Evolutionary conservation across 2,113 vertebrate species (phyloP).

Genomic region (Salminus brasiliensis): DNA sequence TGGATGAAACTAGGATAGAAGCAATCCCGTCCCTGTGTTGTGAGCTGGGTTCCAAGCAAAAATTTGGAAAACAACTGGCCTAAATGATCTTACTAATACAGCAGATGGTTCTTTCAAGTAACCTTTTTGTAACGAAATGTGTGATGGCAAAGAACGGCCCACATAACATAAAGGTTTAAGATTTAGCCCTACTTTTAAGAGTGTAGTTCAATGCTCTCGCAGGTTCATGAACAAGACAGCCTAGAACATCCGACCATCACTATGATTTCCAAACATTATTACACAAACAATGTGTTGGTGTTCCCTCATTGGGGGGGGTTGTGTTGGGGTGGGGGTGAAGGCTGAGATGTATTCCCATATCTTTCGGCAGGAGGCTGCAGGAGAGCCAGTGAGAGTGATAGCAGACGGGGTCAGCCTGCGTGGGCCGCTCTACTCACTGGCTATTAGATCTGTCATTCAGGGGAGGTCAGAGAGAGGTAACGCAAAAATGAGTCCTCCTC

Average conservation of each 20-base stretch:
- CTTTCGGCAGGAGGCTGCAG: slow-evolving; percentile 26
- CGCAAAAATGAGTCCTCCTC: slow-evolving; percentile 62
- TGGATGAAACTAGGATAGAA: too few species aligned
- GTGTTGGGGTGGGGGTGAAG: too few species aligned
- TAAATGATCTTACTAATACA: too few species aligned
- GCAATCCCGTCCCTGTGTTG: too few species aligned
- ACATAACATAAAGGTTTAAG: too few species aligned
- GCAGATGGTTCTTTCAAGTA: too few species aligned
- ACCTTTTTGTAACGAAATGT: too few species aligned
- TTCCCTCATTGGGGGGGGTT: slow-evolving; percentile 32
- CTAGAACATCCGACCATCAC: background rate
- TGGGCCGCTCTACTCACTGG: slow-evolving; percentile 52
- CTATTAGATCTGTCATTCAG: slow-evolving; percentile 81
- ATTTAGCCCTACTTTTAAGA: background rate
- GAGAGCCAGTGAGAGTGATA: slow-evolving; percentile 56
- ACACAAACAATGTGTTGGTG: slow-evolving; percentile 12
- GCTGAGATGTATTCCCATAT: slow-evolving; percentile 43
- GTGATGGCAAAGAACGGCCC: too few species aligned
- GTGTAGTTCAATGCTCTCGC: background rate
- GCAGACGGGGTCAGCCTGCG: slow-evolving; percentile 68
- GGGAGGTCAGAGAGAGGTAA: slow-evolving; percentile 80
- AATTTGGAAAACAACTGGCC: too few species aligned
- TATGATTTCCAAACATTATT: slow-evolving; percentile 3
- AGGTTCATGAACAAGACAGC: background rate
- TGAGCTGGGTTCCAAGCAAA: too few species aligned